Base-by-base conservation (phyloP, 92 coral and sea anemone species). In the Bergia sp. region DNA sequence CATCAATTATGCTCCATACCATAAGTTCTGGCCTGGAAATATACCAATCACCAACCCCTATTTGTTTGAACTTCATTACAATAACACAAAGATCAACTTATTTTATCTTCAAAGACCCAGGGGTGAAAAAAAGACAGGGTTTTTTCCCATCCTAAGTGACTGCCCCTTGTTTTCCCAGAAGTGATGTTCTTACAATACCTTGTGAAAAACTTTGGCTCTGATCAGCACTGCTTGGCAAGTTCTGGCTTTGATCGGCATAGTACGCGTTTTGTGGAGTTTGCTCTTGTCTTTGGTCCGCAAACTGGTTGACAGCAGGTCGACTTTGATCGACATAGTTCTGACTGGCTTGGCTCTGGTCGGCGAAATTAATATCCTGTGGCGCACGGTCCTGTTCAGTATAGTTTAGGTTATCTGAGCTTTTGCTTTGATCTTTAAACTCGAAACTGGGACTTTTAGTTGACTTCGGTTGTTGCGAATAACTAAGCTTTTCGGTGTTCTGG, bases 211-310 rank as follows among this genome's bases (percentile, higher is more conserved):
- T 44, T 45, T 84, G 87, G 47, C 64, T 45, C 38, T 84, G 79
- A 45, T 71, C 77, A 16, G 55, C 23, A 45, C 12, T 69, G 47
- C 29, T 84, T 47, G 71, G 67, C 79, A 43, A 47, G 37, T 21
- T 71, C 49, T 71, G 87, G 29, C 66, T 84, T 84, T 84, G 87
- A 55, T 84, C 87, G 65, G 79, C 66, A 72, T 42, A 49, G 66
- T 67, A 44, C 16, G 42, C 42, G 67, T 84, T 84, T 69, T 47
- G 41, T 23, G 23, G 44, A 36, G 78, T 4, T 36, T 69, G 79
- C 3, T 36, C 13, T 3, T 72, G 78, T 49, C 50, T 82, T 65
- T 82, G 76, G 36, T 84, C 87, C 16, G 39, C 87, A 49, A 67
- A 84, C 16, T 84, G 82, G 61, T 79, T 44, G 15, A 39, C 39